These are phyloP conservation scores for Dendroctonus valens DNA, from an alignment of 1,140 invertebrate genomes.

Conservation along the genomic window DNA sequence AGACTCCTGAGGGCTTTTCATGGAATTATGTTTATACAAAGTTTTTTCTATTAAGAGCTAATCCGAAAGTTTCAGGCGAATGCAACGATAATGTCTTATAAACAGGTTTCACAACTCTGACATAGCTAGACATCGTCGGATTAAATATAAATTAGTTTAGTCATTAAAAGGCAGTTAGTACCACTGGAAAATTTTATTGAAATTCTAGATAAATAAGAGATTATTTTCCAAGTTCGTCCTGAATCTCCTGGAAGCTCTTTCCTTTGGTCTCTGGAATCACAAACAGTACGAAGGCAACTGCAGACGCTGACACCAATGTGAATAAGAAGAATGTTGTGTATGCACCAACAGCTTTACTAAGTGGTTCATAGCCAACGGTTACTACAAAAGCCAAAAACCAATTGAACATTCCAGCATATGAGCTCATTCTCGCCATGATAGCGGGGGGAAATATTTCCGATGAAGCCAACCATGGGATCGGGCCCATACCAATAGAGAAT, in stretches of 20 bases:
- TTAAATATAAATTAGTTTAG: too few relatives aligned
- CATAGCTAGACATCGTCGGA: too few relatives aligned
- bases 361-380: conserved; percentile 66
- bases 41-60: too few relatives aligned
- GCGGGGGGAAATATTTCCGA: conserved; percentile 74
- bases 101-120: too few relatives aligned
- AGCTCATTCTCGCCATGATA: conserved; percentile 72
- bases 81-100: too few relatives aligned
- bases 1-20: too few relatives aligned
- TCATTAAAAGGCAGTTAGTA: too few relatives aligned
- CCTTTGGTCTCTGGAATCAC: conserved; percentile 76
- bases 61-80: too few relatives aligned
- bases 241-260: conserved; percentile 72
- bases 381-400: conserved; percentile 80
- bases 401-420: conserved; percentile 75
- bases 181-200: not conserved
- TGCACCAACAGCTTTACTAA: conserved; percentile 53
- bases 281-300: conserved; percentile 62
- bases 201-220: not conserved
- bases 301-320: conserved; percentile 60
- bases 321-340: conserved; percentile 65
- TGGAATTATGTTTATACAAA: too few relatives aligned
- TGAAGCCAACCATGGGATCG: conserved; percentile 77
- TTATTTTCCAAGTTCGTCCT: conserved; percentile 54
- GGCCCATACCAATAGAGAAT: conserved; percentile 78